Base-by-base conservation (phyloP, 2,113 vertebrate species). In the Gavialis gangeticus region DNA sequence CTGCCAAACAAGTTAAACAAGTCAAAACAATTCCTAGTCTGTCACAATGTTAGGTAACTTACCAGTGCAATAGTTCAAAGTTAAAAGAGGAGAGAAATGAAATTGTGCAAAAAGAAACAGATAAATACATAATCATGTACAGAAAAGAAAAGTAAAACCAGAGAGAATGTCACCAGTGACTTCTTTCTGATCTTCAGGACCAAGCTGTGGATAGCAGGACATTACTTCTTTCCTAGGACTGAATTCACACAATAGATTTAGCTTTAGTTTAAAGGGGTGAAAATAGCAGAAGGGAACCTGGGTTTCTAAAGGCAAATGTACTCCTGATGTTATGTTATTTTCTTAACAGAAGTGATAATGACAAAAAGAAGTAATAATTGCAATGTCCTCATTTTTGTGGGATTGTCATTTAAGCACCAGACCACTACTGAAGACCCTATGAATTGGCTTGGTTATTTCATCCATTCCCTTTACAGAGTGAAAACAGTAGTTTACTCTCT, bases 251-350 rank as follows among this genome's bases (percentile, higher is more conserved):
- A 27, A 88, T 75, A 2, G 15, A 79, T 78, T 79, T 12, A 17
- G 80, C 37, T 13, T 91, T 82, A 95, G 90, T 91, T 93, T 62
- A 83, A 75, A 95, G 78, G 9, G 27, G 77, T 90, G 93, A 66
- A 5, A 88, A 59, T 56, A 84, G 6, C 55, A 85, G 54, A 91
- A 92, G 69, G 3, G 64, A 94, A 88, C 28, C 71, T 17, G 34
- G 12, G 69, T 28, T 91, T 30, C 58, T 86, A 34, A 15, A 84
- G 57, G 79, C 55, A 90, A 88, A 92, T 27, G 54, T 86, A 27
- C 34, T 62, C 92, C 87, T 75, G 15, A 80, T 34, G 77, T 90
- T 24, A 55, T 4, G 30, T 6, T 5, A 73, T 34, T 77, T 82
- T 17, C 66, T 81, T 77, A 67, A 80, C 25, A 55, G 82, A 79